These are phyloP conservation scores for Plectropomus leopardus DNA, from an alignment of 2,113 vertebrate species.

Conservation along the genomic window DNA sequence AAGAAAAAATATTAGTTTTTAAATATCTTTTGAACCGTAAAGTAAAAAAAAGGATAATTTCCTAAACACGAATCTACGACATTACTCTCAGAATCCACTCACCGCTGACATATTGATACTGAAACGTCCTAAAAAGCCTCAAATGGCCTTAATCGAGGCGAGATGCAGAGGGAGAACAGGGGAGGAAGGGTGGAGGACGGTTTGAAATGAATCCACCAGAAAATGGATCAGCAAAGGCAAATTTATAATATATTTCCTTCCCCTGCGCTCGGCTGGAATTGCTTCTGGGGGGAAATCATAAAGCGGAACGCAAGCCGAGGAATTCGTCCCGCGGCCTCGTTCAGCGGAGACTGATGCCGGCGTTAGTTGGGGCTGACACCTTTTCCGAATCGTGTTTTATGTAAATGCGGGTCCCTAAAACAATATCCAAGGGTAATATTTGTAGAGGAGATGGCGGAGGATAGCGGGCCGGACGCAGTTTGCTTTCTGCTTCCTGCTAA, in stretches of 20 bases:
- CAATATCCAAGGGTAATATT: constrained; percentile 56
- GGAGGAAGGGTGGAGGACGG: neutral
- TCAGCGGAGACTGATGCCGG: constrained; percentile 52
- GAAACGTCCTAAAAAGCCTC: constrained; percentile 46
- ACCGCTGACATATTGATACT: constrained; percentile 42
- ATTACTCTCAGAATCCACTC: constrained; percentile 44
- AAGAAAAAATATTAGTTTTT: neutral
- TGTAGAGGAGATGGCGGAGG: constrained; percentile 48
- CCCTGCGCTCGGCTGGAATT: constrained; percentile 40
- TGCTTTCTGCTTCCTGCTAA: constrained; percentile 62
- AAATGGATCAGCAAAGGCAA: constrained; percentile 53
- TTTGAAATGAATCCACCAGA: constrained; percentile 52
- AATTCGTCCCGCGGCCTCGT: constrained; percentile 50
- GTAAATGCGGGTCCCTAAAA: constrained; percentile 63
- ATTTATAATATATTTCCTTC: constrained; percentile 51
- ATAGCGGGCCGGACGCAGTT: constrained; percentile 22
- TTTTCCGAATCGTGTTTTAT: constrained; percentile 41
- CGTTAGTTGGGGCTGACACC: constrained; percentile 56
- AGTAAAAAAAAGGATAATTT: neutral
- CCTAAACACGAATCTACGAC: neutral
- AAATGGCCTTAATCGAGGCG: constrained; percentile 37
- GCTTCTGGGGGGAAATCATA: constrained; percentile 57
- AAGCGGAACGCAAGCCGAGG: constrained; percentile 44
- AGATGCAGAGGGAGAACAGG: neutral
- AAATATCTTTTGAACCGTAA: neutral